Conservation (phyloP, 2,888 invertebrate genomes). For the Drosophila fulvimacula region DNA sequence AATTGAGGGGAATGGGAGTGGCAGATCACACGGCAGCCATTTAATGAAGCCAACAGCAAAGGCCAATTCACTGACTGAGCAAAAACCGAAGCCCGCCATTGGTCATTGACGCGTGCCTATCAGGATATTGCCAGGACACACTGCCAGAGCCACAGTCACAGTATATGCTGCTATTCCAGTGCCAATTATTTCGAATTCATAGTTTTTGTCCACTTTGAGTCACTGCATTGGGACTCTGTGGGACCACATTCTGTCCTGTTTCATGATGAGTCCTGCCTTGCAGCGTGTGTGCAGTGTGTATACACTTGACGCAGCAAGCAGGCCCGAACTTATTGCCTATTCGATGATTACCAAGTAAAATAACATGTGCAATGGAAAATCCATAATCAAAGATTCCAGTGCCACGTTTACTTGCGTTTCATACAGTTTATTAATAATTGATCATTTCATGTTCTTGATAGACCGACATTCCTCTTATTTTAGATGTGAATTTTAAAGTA, state of each 20-base stretch:
- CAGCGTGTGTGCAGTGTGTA: no score
- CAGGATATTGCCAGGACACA: constrained; percentile 37
- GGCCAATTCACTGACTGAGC: constrained; percentile 38
- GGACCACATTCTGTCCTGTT: constrained; percentile 4
- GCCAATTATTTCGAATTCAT: constrained; percentile 37
- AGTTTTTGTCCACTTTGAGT: constrained; percentile 33
- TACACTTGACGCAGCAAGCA: background rate
- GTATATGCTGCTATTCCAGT: background rate
- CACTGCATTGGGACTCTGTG: constrained; percentile 1
- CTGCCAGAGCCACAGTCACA: constrained; percentile 1
- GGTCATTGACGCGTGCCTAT: constrained; percentile 66
- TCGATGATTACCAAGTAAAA: no score
- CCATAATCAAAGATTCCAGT: background rate
- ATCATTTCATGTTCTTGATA: background rate
- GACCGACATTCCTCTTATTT: no score
- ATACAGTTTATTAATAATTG: background rate
- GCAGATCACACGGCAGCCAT: constrained; percentile 42
- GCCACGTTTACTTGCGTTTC: background rate
- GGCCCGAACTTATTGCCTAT: no score
- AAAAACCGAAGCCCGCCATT: constrained; percentile 45
- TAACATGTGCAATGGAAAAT: no score
- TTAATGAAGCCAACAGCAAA: constrained; percentile 48
- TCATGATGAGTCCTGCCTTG: constrained; percentile 1
- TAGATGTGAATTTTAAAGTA: no score
- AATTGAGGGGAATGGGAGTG: background rate